Conservation (phyloP, 2,888 invertebrate species). For the Drosophila meridiana region DNA sequence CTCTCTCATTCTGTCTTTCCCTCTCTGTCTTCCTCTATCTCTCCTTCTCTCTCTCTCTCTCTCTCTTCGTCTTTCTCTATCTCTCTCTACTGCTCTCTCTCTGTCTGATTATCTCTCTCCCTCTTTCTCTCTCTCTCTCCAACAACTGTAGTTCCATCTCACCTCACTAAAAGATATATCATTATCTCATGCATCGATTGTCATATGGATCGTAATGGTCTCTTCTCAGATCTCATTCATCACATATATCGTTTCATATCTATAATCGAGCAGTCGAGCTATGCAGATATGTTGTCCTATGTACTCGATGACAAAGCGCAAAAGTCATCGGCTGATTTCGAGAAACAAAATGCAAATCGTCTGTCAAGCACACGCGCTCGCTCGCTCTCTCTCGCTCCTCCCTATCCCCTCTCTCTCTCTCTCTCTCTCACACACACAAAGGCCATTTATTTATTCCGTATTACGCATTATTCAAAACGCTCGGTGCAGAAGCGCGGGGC, state of each 20-base stretch:
- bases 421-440: constrained; percentile 17
- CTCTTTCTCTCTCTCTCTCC: background rate
- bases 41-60: background rate
- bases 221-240: background rate
- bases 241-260: constrained; percentile 7
- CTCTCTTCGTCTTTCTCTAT: too few relatives aligned
- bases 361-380: constrained; percentile 66
- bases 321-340: constrained; percentile 62
- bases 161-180: too few relatives aligned
- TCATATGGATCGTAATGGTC: background rate
- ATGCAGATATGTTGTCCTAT: constrained; percentile 7
- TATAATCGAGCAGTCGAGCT: background rate
- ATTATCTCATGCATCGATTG: background rate
- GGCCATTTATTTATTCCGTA: constrained; percentile 77
- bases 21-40: background rate
- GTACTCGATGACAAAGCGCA: constrained; percentile 30
- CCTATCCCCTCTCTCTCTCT: background rate
- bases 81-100: too few relatives aligned
- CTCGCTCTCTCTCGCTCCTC: constrained; percentile 1
- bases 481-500: constrained; percentile 19
- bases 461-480: constrained; percentile 74
- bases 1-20: background rate
- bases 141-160: too few relatives aligned
- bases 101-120: background rate
- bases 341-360: constrained; percentile 78